Evolutionary conservation across 2,888 invertebrate genomes (phyloP).

Genomic region (Uloborus plumipes): DNA sequence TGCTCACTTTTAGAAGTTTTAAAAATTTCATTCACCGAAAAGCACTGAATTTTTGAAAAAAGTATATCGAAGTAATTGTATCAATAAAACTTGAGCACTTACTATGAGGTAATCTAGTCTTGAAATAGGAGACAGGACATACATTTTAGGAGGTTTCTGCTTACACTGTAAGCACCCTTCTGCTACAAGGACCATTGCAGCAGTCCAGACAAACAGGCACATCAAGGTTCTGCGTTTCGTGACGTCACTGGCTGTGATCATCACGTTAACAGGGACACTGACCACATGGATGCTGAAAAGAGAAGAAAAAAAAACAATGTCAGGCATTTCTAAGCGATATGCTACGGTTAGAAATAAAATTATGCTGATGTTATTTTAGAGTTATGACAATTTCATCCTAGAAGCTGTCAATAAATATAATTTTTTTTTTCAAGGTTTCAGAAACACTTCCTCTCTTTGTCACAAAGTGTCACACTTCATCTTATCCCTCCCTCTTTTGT

Average conservation of each 20-base stretch:
- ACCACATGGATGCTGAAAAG: not conserved
- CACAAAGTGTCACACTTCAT: too few species aligned
- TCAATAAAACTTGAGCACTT: not conserved
- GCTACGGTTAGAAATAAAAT: not conserved
- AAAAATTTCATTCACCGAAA: too few species aligned
- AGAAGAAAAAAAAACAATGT: not conserved
- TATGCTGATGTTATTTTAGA: not conserved
- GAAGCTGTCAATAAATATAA: too few species aligned
- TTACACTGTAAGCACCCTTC: slow-evolving; percentile 50
- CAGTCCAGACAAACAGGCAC: slow-evolving; percentile 26
- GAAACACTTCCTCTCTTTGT: too few species aligned
- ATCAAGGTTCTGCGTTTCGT: slow-evolving; percentile 17
- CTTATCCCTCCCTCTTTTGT: too few species aligned
- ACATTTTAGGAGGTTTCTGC: slow-evolving; percentile 49
- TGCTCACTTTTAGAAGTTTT: too few species aligned
- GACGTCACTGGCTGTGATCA: slow-evolving; percentile 24
- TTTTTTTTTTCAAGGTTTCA: too few species aligned
- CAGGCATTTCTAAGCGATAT: not conserved
- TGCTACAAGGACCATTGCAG: slow-evolving; percentile 9
- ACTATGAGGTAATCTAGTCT: slow-evolving; percentile 27
- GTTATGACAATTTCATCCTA: too few species aligned
- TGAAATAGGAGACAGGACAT: slow-evolving; percentile 68
- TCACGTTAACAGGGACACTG: slow-evolving; percentile 21
- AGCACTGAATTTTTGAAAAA: too few species aligned
- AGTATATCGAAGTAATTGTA: too few species aligned